phyloP scores from a whole-genome alignment of 1,140 invertebrate genomes.

The Cherax quadricarinatus region DNA sequence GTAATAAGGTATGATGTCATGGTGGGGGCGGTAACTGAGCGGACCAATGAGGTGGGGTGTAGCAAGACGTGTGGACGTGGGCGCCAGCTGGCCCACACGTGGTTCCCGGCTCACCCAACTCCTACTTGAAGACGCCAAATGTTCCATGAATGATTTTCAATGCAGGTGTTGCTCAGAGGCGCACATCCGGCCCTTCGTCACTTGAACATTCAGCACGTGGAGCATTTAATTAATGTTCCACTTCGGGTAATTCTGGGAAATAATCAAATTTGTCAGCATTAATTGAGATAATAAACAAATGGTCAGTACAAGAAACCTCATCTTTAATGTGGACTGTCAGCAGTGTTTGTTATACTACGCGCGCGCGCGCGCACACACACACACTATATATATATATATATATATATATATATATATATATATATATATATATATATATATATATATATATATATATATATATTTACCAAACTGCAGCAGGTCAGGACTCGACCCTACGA shows the following conservation, averaged over 20 bases:
- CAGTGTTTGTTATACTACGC: too few species aligned
- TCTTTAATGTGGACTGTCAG: too few species aligned
- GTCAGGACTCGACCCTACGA: too few species aligned
- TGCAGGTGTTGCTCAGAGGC: conserved; percentile 54
- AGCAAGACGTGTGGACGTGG: conserved; percentile 19
- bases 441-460: too few species aligned
- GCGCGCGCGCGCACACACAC: too few species aligned
- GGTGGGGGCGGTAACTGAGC: conserved; percentile 4
- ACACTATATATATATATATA: too few species aligned
- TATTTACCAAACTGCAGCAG: too few species aligned
- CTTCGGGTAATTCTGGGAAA: neutral
- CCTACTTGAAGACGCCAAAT: conserved; percentile 46
- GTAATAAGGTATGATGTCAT: neutral
- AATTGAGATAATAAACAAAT: too few species aligned
- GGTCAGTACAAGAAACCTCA: too few species aligned
- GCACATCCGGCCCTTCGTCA: conserved; percentile 38
- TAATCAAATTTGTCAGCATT: neutral
- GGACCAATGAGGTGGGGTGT: conserved; percentile 31
- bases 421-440: too few species aligned
- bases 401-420: too few species aligned
- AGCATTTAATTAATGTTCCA: conserved; percentile 2
- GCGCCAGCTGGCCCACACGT: conserved; percentile 52
- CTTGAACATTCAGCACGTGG: neutral
- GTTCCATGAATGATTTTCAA: conserved; percentile 62
- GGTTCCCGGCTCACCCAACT: conserved; percentile 21